Conservation (phyloP, 1,140 invertebrate genomes). For the Aphelenchoides avenae region DNA sequence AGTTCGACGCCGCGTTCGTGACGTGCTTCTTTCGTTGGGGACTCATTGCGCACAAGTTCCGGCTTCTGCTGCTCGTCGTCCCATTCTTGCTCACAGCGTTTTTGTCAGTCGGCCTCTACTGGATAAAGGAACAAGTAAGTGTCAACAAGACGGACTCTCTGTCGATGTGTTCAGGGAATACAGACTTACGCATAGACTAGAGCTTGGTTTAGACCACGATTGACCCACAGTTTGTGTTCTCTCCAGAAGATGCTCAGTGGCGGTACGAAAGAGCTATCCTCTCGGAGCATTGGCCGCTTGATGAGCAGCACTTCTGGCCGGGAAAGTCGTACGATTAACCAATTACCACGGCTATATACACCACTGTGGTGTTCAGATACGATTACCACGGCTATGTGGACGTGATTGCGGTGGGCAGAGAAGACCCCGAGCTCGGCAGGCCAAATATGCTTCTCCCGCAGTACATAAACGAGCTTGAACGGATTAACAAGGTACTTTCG, state of each 20-base stretch:
- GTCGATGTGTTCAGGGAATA: not conserved
- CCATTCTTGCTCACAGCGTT: constrained; percentile 44
- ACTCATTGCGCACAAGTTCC: constrained; percentile 34
- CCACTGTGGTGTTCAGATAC: constrained; percentile 18
- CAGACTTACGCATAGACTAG: too few relatives aligned
- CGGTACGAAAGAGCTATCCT: constrained; percentile 51
- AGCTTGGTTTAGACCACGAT: constrained; percentile 47
- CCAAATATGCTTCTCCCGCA: constrained; percentile 49
- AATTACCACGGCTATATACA: constrained; percentile 15
- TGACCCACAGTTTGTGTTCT: constrained; percentile 58
- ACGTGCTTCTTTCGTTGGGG: constrained; percentile 48
- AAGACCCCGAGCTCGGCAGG: constrained; percentile 37
- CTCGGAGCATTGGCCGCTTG: constrained; percentile 53
- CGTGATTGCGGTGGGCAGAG: constrained; percentile 49
- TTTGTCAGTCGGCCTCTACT: constrained; percentile 49
- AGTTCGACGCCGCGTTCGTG: too few relatives aligned
- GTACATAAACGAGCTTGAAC: constrained; percentile 55
- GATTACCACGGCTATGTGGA: constrained; percentile 55
- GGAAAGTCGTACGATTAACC: constrained; percentile 49
- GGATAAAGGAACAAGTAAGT: constrained; percentile 52
- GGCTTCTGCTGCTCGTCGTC: constrained; percentile 27
- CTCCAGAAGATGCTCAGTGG: constrained; percentile 56
- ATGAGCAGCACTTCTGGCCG: constrained; percentile 57
- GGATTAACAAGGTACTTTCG: constrained; percentile 47
- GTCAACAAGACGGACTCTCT: not conserved